A percentile compares a stretch with the other conserved stretches of the same genome.
These are phyloP conservation scores for Mythimna pallens DNA, from an alignment of 2,888 invertebrate species.

Conservation along the genomic window DNA sequence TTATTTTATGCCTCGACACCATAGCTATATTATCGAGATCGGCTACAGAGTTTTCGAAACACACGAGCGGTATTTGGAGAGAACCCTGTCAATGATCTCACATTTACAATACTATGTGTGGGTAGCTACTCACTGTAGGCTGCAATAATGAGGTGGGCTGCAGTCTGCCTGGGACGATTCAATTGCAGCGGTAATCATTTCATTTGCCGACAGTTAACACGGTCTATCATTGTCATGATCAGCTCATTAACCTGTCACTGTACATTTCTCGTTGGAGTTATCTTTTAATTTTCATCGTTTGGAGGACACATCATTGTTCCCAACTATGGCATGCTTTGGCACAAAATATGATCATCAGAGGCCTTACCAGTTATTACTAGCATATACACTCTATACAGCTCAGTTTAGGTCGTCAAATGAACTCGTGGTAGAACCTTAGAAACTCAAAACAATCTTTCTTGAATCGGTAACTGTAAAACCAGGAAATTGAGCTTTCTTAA, in stretches of 20 bases:
- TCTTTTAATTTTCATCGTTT: not conserved
- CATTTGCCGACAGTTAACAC: constrained; percentile 5
- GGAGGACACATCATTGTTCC: not conserved
- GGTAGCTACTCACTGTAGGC: not conserved
- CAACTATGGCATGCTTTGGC: not conserved
- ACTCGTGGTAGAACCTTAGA: no score
- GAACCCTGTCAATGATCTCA: constrained; percentile 18
- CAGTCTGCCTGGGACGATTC: not conserved
- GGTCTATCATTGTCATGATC: not conserved
- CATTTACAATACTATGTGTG: not conserved
- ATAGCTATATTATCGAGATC: not conserved
- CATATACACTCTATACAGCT: no score
- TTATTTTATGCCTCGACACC: not conserved
- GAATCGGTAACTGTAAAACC: not conserved
- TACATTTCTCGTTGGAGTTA: not conserved
- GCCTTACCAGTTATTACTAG: not conserved
- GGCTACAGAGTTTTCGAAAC: not conserved
- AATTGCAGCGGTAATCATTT: constrained; percentile 5
- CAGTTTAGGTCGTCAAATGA: no score
- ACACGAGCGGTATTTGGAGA: constrained; percentile 6
- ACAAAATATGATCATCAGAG: not conserved
- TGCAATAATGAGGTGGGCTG: not conserved
- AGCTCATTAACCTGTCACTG: not conserved
- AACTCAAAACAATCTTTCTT: not conserved
- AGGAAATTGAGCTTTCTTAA: not conserved